These are phyloP conservation scores for Drosophila hawaiiensis DNA, from an alignment of 2,888 invertebrate species.

Conservation along the genomic window DNA sequence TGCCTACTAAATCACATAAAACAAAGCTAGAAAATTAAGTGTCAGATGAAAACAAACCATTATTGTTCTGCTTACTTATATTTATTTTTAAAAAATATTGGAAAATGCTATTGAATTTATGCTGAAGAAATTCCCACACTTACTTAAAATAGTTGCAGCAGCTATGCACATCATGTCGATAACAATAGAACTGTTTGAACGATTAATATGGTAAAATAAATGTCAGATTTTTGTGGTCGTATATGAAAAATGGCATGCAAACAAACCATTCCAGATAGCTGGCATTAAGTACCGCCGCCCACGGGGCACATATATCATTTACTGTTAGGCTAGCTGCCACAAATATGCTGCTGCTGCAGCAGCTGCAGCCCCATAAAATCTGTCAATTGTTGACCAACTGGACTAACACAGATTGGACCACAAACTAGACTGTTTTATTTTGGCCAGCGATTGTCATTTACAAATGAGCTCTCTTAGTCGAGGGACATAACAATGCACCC, in stretches of 20 bases:
- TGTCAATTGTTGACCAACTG: constrained; percentile 7
- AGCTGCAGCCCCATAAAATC: constrained; percentile 40
- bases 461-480: constrained; percentile 53
- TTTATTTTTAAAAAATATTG: background rate
- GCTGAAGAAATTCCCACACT: background rate
- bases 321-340: constrained; percentile 13
- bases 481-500: constrained; percentile 44
- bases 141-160: background rate
- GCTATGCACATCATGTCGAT: background rate
- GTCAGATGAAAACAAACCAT: too few relatives aligned
- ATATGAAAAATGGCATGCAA: constrained; percentile 6
- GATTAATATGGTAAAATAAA: constrained; percentile 23
- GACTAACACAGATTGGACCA: background rate
- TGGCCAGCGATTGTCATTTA: constrained; percentile 58
- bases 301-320: constrained; percentile 26
- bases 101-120: background rate
- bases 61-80: too few relatives aligned
- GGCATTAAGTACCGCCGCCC: constrained; percentile 39
- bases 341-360: constrained; percentile 20
- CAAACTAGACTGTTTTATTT: constrained; percentile 1
- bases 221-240: constrained; percentile 19
- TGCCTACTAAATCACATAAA: background rate
- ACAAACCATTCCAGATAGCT: constrained; percentile 18
- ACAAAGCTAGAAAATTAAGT: background rate
- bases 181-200: constrained; percentile 3